Evolutionary conservation across 2,888 invertebrate species (phyloP).

Genomic region (Cylloceria caligata): DNA sequence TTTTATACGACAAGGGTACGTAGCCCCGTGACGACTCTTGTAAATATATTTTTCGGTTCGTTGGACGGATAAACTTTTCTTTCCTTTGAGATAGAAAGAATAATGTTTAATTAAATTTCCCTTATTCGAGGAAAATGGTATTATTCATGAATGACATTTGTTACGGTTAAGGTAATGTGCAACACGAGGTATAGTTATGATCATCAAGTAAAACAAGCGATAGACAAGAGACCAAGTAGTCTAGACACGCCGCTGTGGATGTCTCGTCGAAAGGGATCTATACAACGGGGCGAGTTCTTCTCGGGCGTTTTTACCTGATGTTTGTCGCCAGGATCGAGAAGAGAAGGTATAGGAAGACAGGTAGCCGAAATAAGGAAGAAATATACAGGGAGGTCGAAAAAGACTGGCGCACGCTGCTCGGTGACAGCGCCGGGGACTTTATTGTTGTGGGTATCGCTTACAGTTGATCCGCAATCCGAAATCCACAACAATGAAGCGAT

Average conservation of each 20-base stretch:
- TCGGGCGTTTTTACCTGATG: conserved; percentile 63
- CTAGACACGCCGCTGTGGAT: conserved; percentile 9
- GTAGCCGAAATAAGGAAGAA: conserved; percentile 51
- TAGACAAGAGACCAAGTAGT: conserved; percentile 18
- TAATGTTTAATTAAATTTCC: not conserved
- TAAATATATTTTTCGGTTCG: too few species aligned
- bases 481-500: conserved; percentile 74
- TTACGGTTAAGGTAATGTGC: not conserved
- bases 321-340: conserved; percentile 33
- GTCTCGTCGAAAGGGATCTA: not conserved
- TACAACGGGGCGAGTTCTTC: not conserved
- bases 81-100: not conserved
- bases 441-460: conserved; percentile 78
- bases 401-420: conserved; percentile 43
- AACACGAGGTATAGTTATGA: not conserved
- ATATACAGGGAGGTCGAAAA: not conserved
- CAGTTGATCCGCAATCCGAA: conserved; percentile 78
- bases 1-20: too few species aligned
- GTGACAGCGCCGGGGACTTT: conserved; percentile 49
- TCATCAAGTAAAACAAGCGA: conserved; percentile 17
- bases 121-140: not conserved
- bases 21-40: too few species aligned
- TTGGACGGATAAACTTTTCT: too few species aligned
- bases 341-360: conserved; percentile 57
- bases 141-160: too few species aligned